Percentiles rank a stretch among this genome's conserved stretches.
phyloP scores from a whole-genome alignment of 2,888 invertebrate species.

The Microctonus hyperodae region DNA sequence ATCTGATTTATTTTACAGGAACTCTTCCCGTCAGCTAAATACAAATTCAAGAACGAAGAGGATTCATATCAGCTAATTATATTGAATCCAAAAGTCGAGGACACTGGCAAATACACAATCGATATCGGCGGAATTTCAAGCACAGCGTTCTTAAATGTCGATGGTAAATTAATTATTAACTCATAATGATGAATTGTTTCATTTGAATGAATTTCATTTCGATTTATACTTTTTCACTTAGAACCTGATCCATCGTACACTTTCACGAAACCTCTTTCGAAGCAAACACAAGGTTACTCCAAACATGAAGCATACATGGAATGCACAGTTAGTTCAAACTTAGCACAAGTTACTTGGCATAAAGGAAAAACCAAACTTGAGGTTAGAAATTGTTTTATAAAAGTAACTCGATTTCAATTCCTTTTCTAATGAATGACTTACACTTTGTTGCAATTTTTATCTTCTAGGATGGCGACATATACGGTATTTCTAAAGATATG shows the following conservation, averaged over 20 bases:
- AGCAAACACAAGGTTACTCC: constrained; percentile 87
- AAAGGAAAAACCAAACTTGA: constrained; percentile 70
- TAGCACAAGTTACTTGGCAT: constrained; percentile 95
- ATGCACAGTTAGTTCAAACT: constrained; percentile 91
- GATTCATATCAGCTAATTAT: constrained; percentile 92
- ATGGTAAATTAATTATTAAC: constrained; percentile 67
- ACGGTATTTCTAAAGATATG: constrained; percentile 90
- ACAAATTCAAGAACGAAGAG: constrained; percentile 92
- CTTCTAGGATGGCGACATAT: constrained; percentile 78
- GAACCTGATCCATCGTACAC: constrained; percentile 94
- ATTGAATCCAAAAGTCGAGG: constrained; percentile 90
- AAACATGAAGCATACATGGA: constrained; percentile 91
- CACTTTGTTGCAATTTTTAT: neutral
- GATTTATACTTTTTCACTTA: constrained; percentile 46
- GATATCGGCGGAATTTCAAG: constrained; percentile 91
- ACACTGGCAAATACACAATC: constrained; percentile 95
- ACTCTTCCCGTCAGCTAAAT: constrained; percentile 94
- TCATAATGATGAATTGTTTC: neutral
- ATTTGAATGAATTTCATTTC: neutral
- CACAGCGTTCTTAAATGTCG: constrained; percentile 92
- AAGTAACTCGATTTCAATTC: neutral
- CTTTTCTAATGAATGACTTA: neutral
- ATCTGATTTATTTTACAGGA: constrained; percentile 69
- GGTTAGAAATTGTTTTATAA: constrained; percentile 17
- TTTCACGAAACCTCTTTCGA: constrained; percentile 90